Conservation (phyloP, 2,888 invertebrate genomes). For the Elmis aenea region DNA sequence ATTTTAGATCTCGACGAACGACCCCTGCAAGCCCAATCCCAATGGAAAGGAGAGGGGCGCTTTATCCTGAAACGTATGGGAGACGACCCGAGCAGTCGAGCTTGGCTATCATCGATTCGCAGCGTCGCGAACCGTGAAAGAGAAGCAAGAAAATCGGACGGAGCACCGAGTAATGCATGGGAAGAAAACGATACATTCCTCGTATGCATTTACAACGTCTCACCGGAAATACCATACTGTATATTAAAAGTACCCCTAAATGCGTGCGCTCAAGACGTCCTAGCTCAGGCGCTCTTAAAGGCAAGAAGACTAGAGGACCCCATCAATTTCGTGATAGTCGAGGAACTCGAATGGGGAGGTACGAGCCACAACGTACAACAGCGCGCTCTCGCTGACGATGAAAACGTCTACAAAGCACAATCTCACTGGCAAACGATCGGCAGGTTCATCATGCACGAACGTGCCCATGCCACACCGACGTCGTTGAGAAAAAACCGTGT, state of each 20-base stretch:
- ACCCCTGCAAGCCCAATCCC: constrained; percentile 77
- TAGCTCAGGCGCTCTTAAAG: constrained; percentile 85
- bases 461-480: constrained; percentile 59
- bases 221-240: constrained; percentile 91
- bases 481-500: constrained; percentile 54
- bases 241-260: constrained; percentile 80
- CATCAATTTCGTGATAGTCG: constrained; percentile 76
- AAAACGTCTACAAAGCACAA: constrained; percentile 86
- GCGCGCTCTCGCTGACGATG: constrained; percentile 68
- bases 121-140: constrained; percentile 51
- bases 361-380: constrained; percentile 61
- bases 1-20: constrained; percentile 75
- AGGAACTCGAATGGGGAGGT: constrained; percentile 80
- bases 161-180: constrained; percentile 48
- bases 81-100: constrained; percentile 87
- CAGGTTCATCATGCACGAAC: constrained; percentile 69
- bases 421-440: constrained; percentile 88
- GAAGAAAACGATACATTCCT: constrained; percentile 76
- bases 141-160: constrained; percentile 41
- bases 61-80: constrained; percentile 82
- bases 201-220: constrained; percentile 92
- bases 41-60: constrained; percentile 78
- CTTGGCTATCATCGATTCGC: constrained; percentile 88
- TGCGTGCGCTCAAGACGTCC: constrained; percentile 83
- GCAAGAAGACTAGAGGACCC: constrained; percentile 85